These are phyloP conservation scores for Muraenolepis orangiensis DNA, from an alignment of 2,797 vertebrate species.

Conservation along the genomic window DNA sequence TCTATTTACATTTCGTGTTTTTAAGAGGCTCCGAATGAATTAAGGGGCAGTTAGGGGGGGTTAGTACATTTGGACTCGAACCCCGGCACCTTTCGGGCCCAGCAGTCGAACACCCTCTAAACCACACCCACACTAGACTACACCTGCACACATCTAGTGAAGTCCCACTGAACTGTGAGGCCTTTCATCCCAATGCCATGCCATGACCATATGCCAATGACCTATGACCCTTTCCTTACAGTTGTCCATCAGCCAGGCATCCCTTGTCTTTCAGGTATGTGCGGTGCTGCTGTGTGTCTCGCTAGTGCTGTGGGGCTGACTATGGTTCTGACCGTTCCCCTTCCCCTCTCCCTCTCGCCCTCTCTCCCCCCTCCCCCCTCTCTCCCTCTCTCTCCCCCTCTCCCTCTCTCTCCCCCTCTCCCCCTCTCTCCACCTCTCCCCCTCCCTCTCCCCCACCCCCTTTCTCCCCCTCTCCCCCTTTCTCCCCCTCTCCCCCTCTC, in stretches of 20 bases:
- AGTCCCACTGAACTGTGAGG: background rate
- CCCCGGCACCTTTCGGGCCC: too few species aligned
- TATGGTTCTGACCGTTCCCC: background rate
- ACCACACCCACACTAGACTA: background rate
- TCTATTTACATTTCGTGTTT: too few species aligned
- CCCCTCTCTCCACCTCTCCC: too few species aligned
- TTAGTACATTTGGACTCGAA: background rate
- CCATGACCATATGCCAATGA: background rate
- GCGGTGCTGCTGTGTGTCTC: conserved; percentile 45
- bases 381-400: too few species aligned
- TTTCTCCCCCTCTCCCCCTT: background rate
- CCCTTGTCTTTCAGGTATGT: conserved; percentile 77
- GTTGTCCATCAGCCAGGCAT: conserved; percentile 67
- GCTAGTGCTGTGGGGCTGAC: conserved; percentile 5
- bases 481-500: too few species aligned
- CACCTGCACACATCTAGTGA: background rate
- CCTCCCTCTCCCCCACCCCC: too few species aligned
- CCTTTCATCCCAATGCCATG: background rate
- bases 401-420: too few species aligned
- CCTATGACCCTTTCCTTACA: conserved; percentile 73
- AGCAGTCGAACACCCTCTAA: background rate
- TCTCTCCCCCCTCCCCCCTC: too few species aligned
- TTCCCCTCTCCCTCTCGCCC: too few species aligned
- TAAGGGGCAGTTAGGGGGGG: background rate
- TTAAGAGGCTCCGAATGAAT: background rate